Base-by-base conservation (phyloP, 2,113 vertebrate genomes). In the Pycnonotus jocosus region DNA sequence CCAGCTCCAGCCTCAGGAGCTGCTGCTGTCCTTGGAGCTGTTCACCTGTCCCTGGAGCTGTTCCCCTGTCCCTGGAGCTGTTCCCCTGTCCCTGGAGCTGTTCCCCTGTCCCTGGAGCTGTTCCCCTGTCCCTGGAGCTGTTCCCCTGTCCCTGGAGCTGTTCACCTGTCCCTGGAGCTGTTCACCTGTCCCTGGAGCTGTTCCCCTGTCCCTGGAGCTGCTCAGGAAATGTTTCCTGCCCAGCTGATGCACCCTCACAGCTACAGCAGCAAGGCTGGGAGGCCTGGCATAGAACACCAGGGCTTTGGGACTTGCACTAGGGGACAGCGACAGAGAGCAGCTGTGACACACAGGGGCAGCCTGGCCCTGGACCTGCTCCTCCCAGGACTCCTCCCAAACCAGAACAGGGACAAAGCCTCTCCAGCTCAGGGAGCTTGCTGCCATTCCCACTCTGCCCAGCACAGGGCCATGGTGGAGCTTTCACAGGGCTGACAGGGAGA, bases 391-490 rank as follows among this genome's bases (percentile, higher is more conserved):
- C 24, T 44, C 7, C 23, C 31, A 23, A 78, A 23, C 33, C 7
- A 2, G n/a, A 68, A 38, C 38, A 45, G 28, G 15, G 24, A 54
- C 45, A 78, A 40, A 66, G 69, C 78, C 19, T 1, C 68, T 30
- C 15, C 0, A 21, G 50, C 7, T 37, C 25, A 24, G 51, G 18
- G 24, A 65, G 37, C 40, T 35, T 5, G 7, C 51, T 62, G 61
- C 56, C 61, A 6, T 8, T 42, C 12, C 69, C 47, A 13, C 11
- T 27, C 54, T 73, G 60, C 56, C 79, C 30, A 6, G 40, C 37
- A 10, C 30, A 5, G 48, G 18, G 35, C 38, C 53, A 9, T 0
- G 44, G 37, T 1, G 0, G 27, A 3, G 40, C 48, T 40, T 24
- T 11, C 2, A 2, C 40, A 14, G 7, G 16, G 38, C 78, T 73